Evolutionary conservation across 1,140 invertebrate species (phyloP), one percentile per base, ranked within the genome.

Genomic region (Heliconius melpomene): DNA sequence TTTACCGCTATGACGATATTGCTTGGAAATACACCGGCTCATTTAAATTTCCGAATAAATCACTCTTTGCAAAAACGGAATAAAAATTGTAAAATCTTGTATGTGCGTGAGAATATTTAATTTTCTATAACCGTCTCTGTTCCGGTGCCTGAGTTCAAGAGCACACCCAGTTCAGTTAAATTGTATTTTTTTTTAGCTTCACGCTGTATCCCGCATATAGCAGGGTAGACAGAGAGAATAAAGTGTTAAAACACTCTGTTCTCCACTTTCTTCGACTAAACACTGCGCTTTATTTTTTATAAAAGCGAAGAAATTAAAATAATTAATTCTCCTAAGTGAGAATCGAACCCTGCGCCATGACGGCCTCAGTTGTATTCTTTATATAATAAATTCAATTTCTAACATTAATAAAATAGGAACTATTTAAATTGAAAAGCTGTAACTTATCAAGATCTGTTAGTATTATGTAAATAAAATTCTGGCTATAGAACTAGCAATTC

Each of bases 101-200:
- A 75, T 54, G 82, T 86, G 86, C 82, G 87, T 88, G 88, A 88
- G 83, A 89, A 85, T 84, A 89, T 86, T 86, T 82, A 83, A 87
- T 86, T 85, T 83, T 83, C 83, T 84, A 79, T 77, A 83, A 78
- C 85, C 80, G 81, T 74, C 70, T 78, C 74, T 82, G 85, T 86
- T 88, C 85, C 87, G 85, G 85, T 88, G 83, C 82, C 83, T 82
- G 82, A 75, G 72, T 66, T 71, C 73, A 71, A 57, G 77, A 74
- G 71, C 80, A 80, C 29, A 11, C 11, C 40, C 13, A 46, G 40
- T 46, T 46, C 40, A 46, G 40, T 13, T 36, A 5, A 36, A 6
- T 36, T 46, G 40, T 46, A 46, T 11, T 46, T 46, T 46, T 46
- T 46, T 46, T 9, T 13, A 46, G 40, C 11, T 46, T 46, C 11